These are phyloP conservation scores for Protodeltote pygarga DNA, from an alignment of 2,888 invertebrate species.

Conservation along the genomic window DNA sequence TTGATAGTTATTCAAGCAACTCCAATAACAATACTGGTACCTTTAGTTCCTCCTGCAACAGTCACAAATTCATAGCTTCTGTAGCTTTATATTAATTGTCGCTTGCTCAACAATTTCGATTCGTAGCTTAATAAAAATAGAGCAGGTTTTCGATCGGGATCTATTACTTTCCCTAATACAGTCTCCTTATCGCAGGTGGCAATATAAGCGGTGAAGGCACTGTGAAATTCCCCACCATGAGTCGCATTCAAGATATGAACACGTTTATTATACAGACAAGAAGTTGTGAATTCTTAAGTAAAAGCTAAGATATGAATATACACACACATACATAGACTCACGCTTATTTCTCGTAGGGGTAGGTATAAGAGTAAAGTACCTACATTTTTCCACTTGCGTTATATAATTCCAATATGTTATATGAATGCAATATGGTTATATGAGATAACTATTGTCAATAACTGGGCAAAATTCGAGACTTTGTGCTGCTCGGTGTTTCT, in stretches of 20 bases:
- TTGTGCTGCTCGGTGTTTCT: no score
- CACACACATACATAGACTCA: no score
- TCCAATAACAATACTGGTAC: conserved; percentile 55
- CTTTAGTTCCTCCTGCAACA: conserved; percentile 59
- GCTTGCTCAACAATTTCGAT: conserved; percentile 31
- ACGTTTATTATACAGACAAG: conserved; percentile 60
- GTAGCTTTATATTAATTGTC: conserved; percentile 60
- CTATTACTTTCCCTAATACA: conserved; percentile 54
- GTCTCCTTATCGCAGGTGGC: conserved; percentile 70
- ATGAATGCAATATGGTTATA: no score
- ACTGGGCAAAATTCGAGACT: no score
- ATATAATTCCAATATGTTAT: no score
- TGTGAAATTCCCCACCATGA: conserved; percentile 65
- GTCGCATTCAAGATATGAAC: conserved; percentile 50
- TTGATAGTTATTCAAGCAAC: conserved; percentile 45
- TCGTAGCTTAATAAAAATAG: conserved; percentile 32
- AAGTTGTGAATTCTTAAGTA: conserved; percentile 52
- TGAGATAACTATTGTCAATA: no score
- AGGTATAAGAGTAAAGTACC: no score
- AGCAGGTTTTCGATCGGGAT: conserved; percentile 44
- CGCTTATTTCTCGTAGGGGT: no score
- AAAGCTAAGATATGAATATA: no score
- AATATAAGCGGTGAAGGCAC: conserved; percentile 63
- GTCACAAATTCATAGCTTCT: conserved; percentile 61
- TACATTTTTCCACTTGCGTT: no score